A percentile compares a stretch with the other conserved stretches of the same genome.
Conservation (phyloP, 2,113 vertebrate genomes). For the Gracilinanus agilis region DNA sequence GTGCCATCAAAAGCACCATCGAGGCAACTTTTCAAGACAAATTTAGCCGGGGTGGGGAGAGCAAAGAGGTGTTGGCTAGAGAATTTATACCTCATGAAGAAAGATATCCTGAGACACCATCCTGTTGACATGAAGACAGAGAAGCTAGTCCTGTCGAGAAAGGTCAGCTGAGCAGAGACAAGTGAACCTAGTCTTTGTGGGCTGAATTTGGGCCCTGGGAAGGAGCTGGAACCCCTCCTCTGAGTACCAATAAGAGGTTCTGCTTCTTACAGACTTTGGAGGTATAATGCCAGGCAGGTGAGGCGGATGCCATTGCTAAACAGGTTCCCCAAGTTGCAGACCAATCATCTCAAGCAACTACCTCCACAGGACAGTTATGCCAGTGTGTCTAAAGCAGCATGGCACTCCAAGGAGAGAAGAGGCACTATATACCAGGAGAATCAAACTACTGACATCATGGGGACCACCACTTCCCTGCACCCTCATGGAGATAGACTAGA, state of each 20-base stretch:
- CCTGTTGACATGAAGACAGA: background rate
- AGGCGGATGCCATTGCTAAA: constrained; percentile 88
- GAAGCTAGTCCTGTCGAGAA: background rate
- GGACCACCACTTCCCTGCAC: background rate
- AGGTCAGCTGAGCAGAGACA: background rate
- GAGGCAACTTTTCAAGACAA: background rate
- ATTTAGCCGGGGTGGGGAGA: background rate
- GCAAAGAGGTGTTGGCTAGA: background rate
- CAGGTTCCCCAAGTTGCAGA: constrained; percentile 89
- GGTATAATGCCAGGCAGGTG: constrained; percentile 85
- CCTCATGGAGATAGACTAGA: background rate
- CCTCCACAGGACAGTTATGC: background rate
- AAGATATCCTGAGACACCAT: background rate
- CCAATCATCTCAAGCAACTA: background rate
- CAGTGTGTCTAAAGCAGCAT: background rate
- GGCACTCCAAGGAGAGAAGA: background rate
- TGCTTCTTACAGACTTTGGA: constrained; percentile 84
- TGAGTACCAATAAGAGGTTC: background rate
- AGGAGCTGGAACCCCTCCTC: background rate
- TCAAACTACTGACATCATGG: background rate
- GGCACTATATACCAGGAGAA: background rate
- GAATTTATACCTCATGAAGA: background rate
- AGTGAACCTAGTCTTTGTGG: too few species aligned
- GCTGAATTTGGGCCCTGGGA: too few species aligned
- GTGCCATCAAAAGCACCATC: background rate